These are phyloP conservation scores for Lamprologus callipterus DNA, from an alignment of 2,113 vertebrate genomes.

Conservation along the genomic window DNA sequence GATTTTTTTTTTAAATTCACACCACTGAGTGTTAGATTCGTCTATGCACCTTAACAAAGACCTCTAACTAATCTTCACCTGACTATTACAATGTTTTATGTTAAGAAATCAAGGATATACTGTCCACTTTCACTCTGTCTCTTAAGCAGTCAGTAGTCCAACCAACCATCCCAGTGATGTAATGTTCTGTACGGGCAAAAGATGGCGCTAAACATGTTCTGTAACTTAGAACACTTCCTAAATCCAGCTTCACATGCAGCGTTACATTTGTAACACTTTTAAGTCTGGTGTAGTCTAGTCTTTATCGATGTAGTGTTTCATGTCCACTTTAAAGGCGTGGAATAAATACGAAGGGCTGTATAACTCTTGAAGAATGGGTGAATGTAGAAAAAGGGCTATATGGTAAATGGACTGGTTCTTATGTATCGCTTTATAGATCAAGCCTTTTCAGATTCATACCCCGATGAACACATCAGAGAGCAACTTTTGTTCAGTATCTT, in stretches of 20 bases:
- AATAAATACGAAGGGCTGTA: not conserved
- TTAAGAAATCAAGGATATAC: not conserved
- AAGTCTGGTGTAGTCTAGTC: not conserved
- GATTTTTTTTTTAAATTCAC: not conserved
- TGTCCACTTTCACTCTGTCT: not conserved
- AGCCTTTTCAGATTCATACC: not conserved
- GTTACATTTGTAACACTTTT: not conserved
- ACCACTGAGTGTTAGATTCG: rapidly evolving
- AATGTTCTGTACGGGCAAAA: rapidly evolving
- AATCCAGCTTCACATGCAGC: not conserved
- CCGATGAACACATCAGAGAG: not conserved
- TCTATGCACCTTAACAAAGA: not conserved
- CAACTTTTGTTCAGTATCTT: not conserved
- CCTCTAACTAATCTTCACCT: not conserved
- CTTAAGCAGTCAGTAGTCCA: not conserved
- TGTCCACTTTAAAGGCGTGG: not conserved
- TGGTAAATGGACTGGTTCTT: not conserved
- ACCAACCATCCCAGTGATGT: not conserved
- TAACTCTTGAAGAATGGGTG: not conserved
- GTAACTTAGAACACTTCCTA: not conserved
- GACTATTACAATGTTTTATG: not conserved
- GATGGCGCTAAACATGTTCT: not conserved
- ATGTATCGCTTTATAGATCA: not conserved
- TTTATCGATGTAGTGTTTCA: not conserved
- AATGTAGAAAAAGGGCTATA: rapidly evolving